A percentile compares a stretch with the other conserved stretches of the same genome.
Evolutionary conservation across 2,113 vertebrate species (phyloP).

Genomic region (Anguilla japonica): DNA sequence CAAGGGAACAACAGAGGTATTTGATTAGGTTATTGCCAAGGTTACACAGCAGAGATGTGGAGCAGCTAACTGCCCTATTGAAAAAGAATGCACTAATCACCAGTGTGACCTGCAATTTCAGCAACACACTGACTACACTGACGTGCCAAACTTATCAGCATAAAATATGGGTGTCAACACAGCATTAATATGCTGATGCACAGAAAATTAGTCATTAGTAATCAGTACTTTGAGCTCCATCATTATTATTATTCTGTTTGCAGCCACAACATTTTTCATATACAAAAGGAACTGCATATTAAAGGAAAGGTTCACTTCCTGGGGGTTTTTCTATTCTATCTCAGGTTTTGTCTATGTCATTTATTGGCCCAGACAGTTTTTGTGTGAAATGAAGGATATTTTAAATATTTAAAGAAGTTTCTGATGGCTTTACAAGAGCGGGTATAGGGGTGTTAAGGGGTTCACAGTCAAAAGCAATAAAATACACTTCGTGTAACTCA

Average conservation of each 20-base stretch:
- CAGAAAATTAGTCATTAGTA: neutral
- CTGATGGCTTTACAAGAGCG: too few relatives aligned
- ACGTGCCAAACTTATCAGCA: neutral
- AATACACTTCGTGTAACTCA: too few relatives aligned
- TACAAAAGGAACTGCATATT: neutral
- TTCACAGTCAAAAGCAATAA: too few relatives aligned
- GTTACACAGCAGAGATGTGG: neutral
- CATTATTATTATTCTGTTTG: neutral
- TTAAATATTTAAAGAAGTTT: too few relatives aligned
- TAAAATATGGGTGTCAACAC: conserved; percentile 1
- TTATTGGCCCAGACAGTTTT: too few relatives aligned
- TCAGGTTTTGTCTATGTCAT: too few relatives aligned
- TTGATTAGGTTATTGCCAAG: neutral
- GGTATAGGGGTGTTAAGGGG: too few relatives aligned
- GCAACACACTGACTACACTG: neutral
- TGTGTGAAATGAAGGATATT: too few relatives aligned
- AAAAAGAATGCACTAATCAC: neutral
- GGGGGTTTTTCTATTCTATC: too few relatives aligned
- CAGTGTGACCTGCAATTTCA: neutral
- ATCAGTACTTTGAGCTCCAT: neutral
- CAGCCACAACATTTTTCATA: neutral
- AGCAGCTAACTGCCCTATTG: neutral
- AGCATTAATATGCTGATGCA: neutral
- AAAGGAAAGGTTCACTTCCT: too few relatives aligned
- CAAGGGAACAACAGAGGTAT: too few relatives aligned